Base-by-base conservation (phyloP, 2,113 vertebrate species). In the Eleginops maclovinus region DNA sequence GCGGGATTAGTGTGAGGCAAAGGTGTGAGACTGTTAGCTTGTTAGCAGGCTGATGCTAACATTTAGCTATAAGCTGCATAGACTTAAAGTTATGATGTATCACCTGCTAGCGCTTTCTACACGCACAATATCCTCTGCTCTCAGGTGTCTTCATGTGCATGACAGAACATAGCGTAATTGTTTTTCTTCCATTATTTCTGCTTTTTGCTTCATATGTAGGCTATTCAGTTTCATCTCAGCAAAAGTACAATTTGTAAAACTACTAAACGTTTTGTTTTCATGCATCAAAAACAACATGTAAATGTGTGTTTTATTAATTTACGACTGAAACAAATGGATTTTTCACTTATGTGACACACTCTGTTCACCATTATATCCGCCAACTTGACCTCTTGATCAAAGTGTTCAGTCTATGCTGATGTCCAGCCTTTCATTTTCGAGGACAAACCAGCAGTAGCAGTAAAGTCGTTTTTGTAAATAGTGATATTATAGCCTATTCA, bases 231-330 rank as follows among this genome's bases (percentile, higher is more conserved):
- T 5, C 31, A 36, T 36, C 31, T 36, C 8, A 8, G 31, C 31
- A 36, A 36, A 7, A 36, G 8, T n/a, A n/a, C n/a, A n/a, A n/a
- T n/a, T n/a, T 36, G 31, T 36, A 36, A 5, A 36, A 36, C 6
- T 36, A 36, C 7, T 36, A 36, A 36, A 36, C 1, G 31, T 36
- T 36, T 9, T 40, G 46, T 14, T 44, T 46, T 61, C 14, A 43
- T 28, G 9, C 46, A 77, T 72, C 36, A 47, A 66, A 26, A 54
- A 66, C 60, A 41, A 54, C 26, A 46, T 41, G 76, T 58, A 4
- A 4, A 49, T 51, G 5, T 51, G 24, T 51, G 15, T 41, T 82
- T 86, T 77, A 70, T 84, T 86, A 62, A 81, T 82, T 81, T 70
- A 71, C 8, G 15, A 72, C n/a, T 62, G 2, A 76, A 66, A 62